Evolutionary conservation across 2,888 invertebrate species (phyloP).

Genomic region (Caenorhabditis sp.): DNA sequence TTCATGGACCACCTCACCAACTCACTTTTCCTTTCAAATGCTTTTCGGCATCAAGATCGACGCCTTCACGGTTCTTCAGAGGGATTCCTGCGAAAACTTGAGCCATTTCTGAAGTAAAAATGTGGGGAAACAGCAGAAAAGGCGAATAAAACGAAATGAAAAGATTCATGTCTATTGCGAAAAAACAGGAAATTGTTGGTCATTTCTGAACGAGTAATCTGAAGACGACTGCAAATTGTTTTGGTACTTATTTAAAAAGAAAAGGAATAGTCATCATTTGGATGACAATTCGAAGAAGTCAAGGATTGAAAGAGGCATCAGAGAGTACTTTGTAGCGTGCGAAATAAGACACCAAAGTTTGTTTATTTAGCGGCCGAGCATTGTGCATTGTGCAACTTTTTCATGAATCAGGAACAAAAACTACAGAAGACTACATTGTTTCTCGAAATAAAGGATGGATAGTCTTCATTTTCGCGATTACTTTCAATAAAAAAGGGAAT

Average conservation of each 20-base stretch:
- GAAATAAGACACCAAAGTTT: too few relatives aligned
- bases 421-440: too few relatives aligned
- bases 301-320: not conserved
- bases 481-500: too few relatives aligned
- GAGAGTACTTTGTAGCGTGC: not conserved
- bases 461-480: too few relatives aligned
- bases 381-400: too few relatives aligned
- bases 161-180: not conserved
- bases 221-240: not conserved
- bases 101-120: constrained; percentile 48
- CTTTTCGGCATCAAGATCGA: constrained; percentile 65
- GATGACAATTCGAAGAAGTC: not conserved
- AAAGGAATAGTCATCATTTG: not conserved
- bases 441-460: too few relatives aligned
- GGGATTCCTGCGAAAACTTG: constrained; percentile 55
- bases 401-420: too few relatives aligned
- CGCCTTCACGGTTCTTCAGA: constrained; percentile 54
- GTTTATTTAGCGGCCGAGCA: too few relatives aligned
- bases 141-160: not conserved
- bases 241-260: not conserved
- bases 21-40: constrained; percentile 75
- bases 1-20: not conserved
- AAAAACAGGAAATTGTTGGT: too few relatives aligned
- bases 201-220: too few relatives aligned
- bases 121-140: not conserved